Conservation (phyloP, 2,113 vertebrate genomes). For the Dendrocopos noguchii region DNA sequence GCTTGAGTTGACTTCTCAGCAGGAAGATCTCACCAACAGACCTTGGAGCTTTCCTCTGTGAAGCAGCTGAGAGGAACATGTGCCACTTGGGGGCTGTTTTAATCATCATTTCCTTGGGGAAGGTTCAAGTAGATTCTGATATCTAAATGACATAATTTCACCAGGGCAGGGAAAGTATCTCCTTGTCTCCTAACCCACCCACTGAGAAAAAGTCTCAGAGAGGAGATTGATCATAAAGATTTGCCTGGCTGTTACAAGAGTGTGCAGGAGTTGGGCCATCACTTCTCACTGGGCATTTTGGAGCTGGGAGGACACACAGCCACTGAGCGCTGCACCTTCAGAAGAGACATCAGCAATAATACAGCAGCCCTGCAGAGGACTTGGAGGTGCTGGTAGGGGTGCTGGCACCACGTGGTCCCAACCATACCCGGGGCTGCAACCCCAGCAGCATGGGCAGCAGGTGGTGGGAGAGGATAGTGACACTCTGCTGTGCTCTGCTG, state of each 20-base stretch:
- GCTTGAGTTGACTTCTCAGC: constrained; percentile 5
- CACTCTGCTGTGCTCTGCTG: background rate
- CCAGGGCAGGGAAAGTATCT: background rate
- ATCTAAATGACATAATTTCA: background rate
- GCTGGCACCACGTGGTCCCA: too few relatives aligned
- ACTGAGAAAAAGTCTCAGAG: background rate
- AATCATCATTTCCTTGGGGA: background rate
- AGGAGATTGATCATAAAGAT: background rate
- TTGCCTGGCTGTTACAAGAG: background rate
- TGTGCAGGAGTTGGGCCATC: background rate
- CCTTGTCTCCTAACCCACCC: background rate
- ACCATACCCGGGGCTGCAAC: background rate
- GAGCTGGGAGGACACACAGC: background rate
- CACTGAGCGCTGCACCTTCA: background rate
- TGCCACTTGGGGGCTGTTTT: constrained; percentile 3
- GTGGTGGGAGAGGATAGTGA: background rate
- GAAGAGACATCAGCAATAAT: background rate
- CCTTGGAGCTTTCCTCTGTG: background rate
- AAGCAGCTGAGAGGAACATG: background rate
- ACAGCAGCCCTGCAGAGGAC: background rate
- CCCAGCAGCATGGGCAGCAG: background rate
- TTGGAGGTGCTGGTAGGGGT: background rate
- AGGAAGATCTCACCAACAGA: constrained; percentile 31
- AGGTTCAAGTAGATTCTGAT: background rate
- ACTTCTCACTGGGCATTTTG: background rate